Evolutionary conservation across 2,797 vertebrate species (phyloP).

Genomic region (Rousettus madagascariensis): DNA sequence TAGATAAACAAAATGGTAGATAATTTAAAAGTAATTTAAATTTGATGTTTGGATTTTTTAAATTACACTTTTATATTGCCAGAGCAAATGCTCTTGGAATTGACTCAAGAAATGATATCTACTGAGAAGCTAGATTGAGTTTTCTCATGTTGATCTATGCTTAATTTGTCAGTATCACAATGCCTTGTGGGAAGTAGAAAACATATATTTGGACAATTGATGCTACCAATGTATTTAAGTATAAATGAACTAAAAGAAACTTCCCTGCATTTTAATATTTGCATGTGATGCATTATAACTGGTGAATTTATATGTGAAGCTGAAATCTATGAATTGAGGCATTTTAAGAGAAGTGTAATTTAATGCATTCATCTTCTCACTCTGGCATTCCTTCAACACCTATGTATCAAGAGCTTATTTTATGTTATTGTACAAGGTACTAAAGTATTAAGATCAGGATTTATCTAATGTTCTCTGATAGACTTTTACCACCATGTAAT

Average conservation of each 20-base stretch:
- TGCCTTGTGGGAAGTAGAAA: background rate
- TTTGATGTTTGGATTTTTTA: background rate
- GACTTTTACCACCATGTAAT: background rate
- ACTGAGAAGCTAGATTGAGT: background rate
- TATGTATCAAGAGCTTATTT: background rate
- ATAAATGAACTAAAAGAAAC: conserved; percentile 15
- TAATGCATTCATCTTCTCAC: background rate
- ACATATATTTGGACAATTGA: no score
- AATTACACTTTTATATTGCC: background rate
- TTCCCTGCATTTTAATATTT: background rate
- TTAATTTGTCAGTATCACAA: background rate
- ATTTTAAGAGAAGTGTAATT: background rate
- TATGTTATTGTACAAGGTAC: background rate
- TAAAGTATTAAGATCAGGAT: background rate
- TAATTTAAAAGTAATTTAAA: conserved; percentile 62
- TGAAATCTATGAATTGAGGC: background rate
- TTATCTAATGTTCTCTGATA: background rate
- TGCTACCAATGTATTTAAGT: background rate
- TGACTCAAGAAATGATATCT: background rate
- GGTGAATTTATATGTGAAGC: background rate
- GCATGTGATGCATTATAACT: background rate
- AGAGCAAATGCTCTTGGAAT: conserved; percentile 33
- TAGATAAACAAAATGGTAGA: conserved; percentile 30
- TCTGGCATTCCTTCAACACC: background rate
- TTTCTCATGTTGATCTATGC: background rate